Percentiles rank a stretch among this genome's conserved stretches.
Evolutionary conservation across 2,888 invertebrate genomes (phyloP).

Genomic region (Trichacis sp.): DNA sequence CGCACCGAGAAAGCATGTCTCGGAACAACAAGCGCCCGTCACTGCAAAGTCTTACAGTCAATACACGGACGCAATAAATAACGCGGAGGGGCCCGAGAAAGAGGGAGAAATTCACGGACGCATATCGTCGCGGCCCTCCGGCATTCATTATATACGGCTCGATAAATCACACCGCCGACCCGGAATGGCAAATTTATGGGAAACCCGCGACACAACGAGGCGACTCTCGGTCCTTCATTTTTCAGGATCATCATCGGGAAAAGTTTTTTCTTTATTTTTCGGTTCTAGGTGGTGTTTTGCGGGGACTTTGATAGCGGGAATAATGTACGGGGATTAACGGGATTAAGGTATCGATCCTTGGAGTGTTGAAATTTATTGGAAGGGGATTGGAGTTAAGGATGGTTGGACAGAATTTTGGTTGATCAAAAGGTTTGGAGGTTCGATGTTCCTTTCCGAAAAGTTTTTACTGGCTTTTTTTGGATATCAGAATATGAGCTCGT

Average conservation of each 20-base stretch:
- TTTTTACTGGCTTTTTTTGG: too few species aligned
- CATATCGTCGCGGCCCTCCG: slow-evolving; percentile 45
- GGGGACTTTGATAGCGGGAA: too few species aligned
- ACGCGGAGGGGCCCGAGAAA: slow-evolving; percentile 31
- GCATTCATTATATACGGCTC: slow-evolving; percentile 55
- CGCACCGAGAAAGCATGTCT: slow-evolving; percentile 44
- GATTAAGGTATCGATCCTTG: slow-evolving; percentile 20
- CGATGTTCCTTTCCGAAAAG: too few species aligned
- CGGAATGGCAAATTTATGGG: slow-evolving; percentile 62
- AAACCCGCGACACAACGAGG: slow-evolving; percentile 49
- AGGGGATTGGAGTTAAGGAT: too few species aligned
- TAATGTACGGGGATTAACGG: neutral
- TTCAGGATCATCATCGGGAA: slow-evolving; percentile 27
- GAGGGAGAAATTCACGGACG: slow-evolving; percentile 22
- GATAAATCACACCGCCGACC: slow-evolving; percentile 54
- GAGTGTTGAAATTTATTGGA: too few species aligned
- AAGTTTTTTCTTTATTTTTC: neutral
- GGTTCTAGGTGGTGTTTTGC: neutral
- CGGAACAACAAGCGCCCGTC: slow-evolving; percentile 47
- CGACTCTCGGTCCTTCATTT: slow-evolving; percentile 44
- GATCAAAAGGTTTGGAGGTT: too few species aligned
- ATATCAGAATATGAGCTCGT: too few species aligned
- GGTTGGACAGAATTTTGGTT: too few species aligned
- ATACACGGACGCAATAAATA: slow-evolving; percentile 44
- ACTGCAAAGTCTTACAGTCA: slow-evolving; percentile 40